Conservation (phyloP, 2,888 invertebrate genomes). For the Willowsia nigromaculata region DNA sequence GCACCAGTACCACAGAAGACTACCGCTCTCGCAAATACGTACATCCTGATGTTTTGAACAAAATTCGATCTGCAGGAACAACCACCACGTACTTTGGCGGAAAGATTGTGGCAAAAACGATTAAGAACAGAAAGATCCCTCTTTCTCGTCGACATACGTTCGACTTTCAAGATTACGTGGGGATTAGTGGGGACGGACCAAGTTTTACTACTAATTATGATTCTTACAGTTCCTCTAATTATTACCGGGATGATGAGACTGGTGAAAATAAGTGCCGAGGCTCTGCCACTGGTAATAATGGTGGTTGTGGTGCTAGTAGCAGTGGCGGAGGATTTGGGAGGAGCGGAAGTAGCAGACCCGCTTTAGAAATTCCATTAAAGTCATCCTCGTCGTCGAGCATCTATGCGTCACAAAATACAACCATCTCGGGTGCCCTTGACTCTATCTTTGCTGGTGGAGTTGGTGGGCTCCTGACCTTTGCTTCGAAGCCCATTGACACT, state of each 20-base stretch:
- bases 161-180: slow-evolving; percentile 73
- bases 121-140: slow-evolving; percentile 75
- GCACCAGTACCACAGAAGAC: slow-evolving; percentile 46
- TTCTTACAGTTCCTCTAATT: slow-evolving; percentile 56
- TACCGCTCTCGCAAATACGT: slow-evolving; percentile 79
- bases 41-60: slow-evolving; percentile 87
- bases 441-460: slow-evolving; percentile 68
- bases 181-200: slow-evolving; percentile 57
- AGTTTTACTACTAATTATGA: slow-evolving; percentile 58
- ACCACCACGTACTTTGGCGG: slow-evolving; percentile 94
- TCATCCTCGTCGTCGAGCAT: slow-evolving; percentile 51
- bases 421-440: slow-evolving; percentile 70
- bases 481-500: slow-evolving; percentile 72
- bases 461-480: slow-evolving; percentile 58
- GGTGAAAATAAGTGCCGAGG: slow-evolving; percentile 26
- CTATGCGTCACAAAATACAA: slow-evolving; percentile 48
- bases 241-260: slow-evolving; percentile 50
- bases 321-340: not conserved
- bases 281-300: not conserved
- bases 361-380: slow-evolving; percentile 71
- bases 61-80: slow-evolving; percentile 93
- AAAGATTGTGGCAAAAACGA: slow-evolving; percentile 84
- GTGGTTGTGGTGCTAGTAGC: not conserved
- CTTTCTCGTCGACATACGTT: slow-evolving; percentile 75
- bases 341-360: slow-evolving; percentile 48